Percentiles rank a stretch among this genome's conserved stretches.
Conservation (phyloP, 2,797 vertebrate genomes). For the Schizothorax lantsangensis region DNA sequence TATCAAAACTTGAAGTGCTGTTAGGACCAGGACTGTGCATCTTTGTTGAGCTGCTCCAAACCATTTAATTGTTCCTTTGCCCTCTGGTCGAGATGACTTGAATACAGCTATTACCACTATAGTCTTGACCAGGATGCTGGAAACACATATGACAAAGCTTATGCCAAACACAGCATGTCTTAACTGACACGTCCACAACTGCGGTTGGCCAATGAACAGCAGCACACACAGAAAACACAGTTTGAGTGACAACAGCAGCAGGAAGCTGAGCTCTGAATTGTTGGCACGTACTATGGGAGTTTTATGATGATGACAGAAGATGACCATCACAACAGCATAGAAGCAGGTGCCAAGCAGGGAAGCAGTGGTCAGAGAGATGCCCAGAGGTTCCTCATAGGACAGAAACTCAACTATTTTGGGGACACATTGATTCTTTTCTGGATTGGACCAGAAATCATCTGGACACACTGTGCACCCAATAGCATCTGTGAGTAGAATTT, state of each 20-base stretch:
- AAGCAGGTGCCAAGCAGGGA: slow-evolving; percentile 49
- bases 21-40: too few relatives aligned
- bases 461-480: slow-evolving; percentile 48
- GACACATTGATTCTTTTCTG: slow-evolving; percentile 36
- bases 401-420: slow-evolving; percentile 58
- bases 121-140: too few relatives aligned
- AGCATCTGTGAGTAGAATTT: slow-evolving; percentile 36
- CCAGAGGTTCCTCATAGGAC: slow-evolving; percentile 53
- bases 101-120: too few relatives aligned
- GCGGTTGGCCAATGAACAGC: too few relatives aligned
- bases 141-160: too few relatives aligned
- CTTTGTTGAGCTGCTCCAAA: too few relatives aligned
- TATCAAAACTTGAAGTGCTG: too few relatives aligned
- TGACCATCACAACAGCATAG: slow-evolving; percentile 19
- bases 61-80: too few relatives aligned
- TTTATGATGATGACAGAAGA: slow-evolving; percentile 38
- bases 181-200: too few relatives aligned
- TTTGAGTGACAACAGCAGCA: slow-evolving; percentile 54
- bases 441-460: slow-evolving; percentile 54
- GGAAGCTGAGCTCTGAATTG: slow-evolving; percentile 62
- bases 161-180: too few relatives aligned
- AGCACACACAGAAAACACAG: slow-evolving; percentile 40
- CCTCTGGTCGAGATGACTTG: too few relatives aligned
- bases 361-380: slow-evolving; percentile 52
- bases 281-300: slow-evolving; percentile 58